phyloP scores from a whole-genome alignment of 2,888 invertebrate species.

The Brachyptera risi region DNA sequence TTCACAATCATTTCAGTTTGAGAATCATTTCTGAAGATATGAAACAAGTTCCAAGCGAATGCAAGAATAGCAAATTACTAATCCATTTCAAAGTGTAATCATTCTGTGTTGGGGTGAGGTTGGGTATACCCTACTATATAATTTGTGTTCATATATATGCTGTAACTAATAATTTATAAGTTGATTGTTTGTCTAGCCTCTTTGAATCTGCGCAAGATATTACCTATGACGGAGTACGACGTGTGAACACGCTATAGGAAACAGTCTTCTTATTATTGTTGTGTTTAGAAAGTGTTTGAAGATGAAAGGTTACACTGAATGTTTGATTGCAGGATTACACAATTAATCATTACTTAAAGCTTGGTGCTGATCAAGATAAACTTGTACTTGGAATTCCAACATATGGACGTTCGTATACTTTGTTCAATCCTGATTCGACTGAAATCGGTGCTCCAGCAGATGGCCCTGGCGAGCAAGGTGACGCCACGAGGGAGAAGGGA shows the following conservation, averaged over 20 bases:
- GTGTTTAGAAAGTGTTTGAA: constrained; percentile 12
- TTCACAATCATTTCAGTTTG: too few species aligned
- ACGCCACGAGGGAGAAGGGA: constrained; percentile 87
- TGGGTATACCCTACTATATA: too few species aligned
- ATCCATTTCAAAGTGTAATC: too few species aligned
- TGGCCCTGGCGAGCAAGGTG: constrained; percentile 87
- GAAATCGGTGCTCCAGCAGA: constrained; percentile 86
- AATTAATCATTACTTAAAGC: constrained; percentile 73
- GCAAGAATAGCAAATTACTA: too few species aligned
- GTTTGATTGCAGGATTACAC: constrained; percentile 61
- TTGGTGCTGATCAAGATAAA: constrained; percentile 75
- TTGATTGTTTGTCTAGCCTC: too few species aligned
- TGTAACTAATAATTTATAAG: too few species aligned
- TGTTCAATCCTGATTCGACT: constrained; percentile 78
- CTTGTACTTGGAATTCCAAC: constrained; percentile 83
- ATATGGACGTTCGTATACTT: constrained; percentile 84
- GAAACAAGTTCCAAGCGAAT: too few species aligned
- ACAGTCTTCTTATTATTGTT: too few species aligned
- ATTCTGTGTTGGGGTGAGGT: too few species aligned
- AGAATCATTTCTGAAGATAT: too few species aligned
- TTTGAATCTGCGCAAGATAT: not conserved
- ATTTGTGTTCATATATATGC: too few species aligned
- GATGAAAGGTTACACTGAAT: constrained; percentile 4
- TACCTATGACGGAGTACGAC: not conserved
- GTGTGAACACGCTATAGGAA: not conserved